A percentile compares a stretch with the other conserved stretches of the same genome.
phyloP scores from a whole-genome alignment of 2,888 invertebrate genomes.

The Mystacides longicornis region DNA sequence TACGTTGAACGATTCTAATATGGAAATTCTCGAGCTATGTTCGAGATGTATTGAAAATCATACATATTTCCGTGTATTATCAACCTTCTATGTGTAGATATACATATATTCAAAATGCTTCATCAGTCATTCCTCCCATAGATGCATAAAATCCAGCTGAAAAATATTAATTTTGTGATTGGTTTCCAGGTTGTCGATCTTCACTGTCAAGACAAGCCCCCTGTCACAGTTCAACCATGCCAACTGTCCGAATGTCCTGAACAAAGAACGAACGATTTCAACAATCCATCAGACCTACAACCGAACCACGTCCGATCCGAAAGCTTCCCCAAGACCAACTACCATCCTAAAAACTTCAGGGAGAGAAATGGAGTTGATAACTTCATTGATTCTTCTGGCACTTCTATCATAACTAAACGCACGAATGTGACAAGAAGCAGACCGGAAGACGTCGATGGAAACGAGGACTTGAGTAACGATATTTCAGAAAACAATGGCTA shows the following conservation, averaged over 20 bases:
- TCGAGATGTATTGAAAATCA: too few species aligned
- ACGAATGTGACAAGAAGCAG: slow-evolving; percentile 7
- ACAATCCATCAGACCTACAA: slow-evolving; percentile 8
- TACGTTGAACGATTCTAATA: too few species aligned
- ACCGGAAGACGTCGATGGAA: slow-evolving; percentile 1
- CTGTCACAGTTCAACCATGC: slow-evolving; percentile 17
- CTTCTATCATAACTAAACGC: slow-evolving; percentile 7
- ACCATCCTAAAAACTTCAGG: slow-evolving; percentile 13
- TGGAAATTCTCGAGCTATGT: too few species aligned
- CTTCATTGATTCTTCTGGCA: slow-evolving; percentile 14
- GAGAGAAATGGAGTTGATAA: slow-evolving; percentile 18
- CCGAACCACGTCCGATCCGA: slow-evolving; percentile 9
- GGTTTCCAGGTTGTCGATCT: slow-evolving; percentile 20
- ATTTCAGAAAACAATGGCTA: slow-evolving; percentile 8
- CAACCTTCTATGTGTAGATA: too few species aligned
- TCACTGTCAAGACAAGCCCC: slow-evolving; percentile 18
- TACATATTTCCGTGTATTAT: too few species aligned
- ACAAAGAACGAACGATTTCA: slow-evolving; percentile 17
- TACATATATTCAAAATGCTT: too few species aligned
- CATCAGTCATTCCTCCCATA: too few species aligned
- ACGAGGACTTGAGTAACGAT: slow-evolving; percentile 21
- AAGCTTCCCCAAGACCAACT: neutral
- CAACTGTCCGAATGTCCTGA: slow-evolving; percentile 18
- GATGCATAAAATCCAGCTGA: too few species aligned
- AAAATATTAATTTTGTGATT: too few species aligned